These are phyloP conservation scores for Ectropis grisescens DNA, from an alignment of 1,140 invertebrate species.

Conservation along the genomic window DNA sequence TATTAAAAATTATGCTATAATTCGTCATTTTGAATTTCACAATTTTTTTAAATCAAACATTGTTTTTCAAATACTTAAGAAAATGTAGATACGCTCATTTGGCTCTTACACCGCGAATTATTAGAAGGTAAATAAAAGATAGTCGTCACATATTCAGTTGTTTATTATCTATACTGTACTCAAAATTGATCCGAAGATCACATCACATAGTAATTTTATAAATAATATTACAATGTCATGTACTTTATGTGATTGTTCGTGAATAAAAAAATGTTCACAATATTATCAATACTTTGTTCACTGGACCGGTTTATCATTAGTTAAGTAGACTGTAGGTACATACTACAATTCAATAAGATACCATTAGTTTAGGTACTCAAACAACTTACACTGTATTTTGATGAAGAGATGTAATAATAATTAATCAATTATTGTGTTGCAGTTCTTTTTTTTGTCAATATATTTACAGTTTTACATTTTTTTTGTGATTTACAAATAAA, in stretches of 20 bases:
- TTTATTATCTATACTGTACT: conserved; percentile 73
- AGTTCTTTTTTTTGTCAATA: conserved; percentile 67
- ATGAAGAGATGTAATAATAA: conserved; percentile 56
- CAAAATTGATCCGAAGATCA: conserved; percentile 71
- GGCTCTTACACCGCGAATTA: too few relatives aligned
- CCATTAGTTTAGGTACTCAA: conserved; percentile 55
- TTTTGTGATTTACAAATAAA: conserved; percentile 70
- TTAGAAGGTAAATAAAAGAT: conserved; percentile 37
- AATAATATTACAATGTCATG: conserved; percentile 72
- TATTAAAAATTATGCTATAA: too few relatives aligned
- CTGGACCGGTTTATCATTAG: conserved; percentile 61
- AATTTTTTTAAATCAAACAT: too few relatives aligned
- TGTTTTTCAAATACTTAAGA: too few relatives aligned
- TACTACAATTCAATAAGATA: conserved; percentile 56
- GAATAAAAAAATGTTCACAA: conserved; percentile 70
- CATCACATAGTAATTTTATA: conserved; percentile 72
- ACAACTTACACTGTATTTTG: conserved; percentile 65
- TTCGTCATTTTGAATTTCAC: too few relatives aligned
- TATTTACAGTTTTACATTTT: conserved; percentile 72
- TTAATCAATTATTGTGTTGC: conserved; percentile 64
- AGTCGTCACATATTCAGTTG: conserved; percentile 70
- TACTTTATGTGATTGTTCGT: conserved; percentile 67
- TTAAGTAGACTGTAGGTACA: conserved; percentile 52
- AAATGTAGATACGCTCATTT: too few relatives aligned
- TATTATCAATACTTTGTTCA: conserved; percentile 68